Conservation (phyloP, 2,888 invertebrate species). For the Megalurothrips usitatus region DNA sequence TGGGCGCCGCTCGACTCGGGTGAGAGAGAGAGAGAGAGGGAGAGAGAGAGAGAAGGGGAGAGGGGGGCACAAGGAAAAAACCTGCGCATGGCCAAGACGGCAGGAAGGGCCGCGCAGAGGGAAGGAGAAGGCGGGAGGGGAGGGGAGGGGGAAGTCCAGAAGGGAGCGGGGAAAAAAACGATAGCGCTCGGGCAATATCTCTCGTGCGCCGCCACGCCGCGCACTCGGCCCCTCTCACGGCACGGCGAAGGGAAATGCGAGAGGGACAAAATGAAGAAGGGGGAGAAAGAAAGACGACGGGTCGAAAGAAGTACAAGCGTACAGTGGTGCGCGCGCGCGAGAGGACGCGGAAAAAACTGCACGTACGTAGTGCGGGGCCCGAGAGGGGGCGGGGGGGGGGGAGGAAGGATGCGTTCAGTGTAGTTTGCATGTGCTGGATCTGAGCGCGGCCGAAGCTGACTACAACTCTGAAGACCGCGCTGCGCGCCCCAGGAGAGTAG, state of each 20-base stretch:
- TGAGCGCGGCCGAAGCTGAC: too few relatives aligned
- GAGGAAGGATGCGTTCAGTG: too few relatives aligned
- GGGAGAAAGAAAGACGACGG: not conserved
- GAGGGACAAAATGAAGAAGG: constrained; percentile 18
- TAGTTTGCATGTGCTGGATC: too few relatives aligned
- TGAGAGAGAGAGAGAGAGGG: not conserved
- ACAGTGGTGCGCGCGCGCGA: not conserved
- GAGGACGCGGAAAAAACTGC: not conserved
- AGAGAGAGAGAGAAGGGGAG: not conserved
- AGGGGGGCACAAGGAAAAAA: not conserved
- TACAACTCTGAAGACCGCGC: too few relatives aligned
- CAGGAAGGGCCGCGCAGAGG: not conserved
- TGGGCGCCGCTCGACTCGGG: too few relatives aligned
- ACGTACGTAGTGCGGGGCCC: not conserved
- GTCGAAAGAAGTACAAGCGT: constrained; percentile 3
- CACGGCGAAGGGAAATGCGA: not conserved
- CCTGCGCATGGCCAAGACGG: not conserved
- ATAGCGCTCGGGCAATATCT: constrained; percentile 5
- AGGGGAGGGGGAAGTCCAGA: not conserved
- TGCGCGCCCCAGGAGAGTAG: too few relatives aligned
- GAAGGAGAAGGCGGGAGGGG: not conserved
- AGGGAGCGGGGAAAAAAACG: not conserved
- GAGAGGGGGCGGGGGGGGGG: too few relatives aligned
- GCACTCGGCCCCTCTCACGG: not conserved
- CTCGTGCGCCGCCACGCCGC: not conserved